These are phyloP conservation scores for Rhea pennata DNA, from an alignment of 2,113 vertebrate species.

Conservation along the genomic window DNA sequence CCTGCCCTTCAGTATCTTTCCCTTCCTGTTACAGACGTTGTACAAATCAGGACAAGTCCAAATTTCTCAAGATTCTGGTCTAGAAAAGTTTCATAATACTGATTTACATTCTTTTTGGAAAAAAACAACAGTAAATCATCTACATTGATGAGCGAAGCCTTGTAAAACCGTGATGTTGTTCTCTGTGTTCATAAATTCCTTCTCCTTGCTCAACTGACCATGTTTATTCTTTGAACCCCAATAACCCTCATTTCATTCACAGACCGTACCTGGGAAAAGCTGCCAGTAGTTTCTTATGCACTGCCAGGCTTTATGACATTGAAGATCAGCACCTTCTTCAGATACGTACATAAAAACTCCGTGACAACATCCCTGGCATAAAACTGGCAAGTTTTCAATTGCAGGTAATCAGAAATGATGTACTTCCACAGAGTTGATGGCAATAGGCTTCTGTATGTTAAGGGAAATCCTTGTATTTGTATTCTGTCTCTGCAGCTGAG, in stretches of 20 bases:
- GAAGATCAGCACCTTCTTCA: background rate
- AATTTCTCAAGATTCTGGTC: background rate
- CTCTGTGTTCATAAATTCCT: background rate
- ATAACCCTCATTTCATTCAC: background rate
- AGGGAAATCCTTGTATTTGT: background rate
- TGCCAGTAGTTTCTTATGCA: background rate
- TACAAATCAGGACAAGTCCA: background rate
- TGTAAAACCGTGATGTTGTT: background rate
- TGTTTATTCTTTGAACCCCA: background rate
- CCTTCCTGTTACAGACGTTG: background rate
- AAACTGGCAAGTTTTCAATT: background rate
- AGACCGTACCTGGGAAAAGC: background rate
- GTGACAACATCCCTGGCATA: background rate
- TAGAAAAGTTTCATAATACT: background rate
- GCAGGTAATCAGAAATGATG: background rate
- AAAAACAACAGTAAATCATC: background rate
- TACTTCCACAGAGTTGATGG: background rate
- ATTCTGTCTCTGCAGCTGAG: background rate
- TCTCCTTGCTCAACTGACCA: background rate
- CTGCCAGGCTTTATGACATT: background rate
- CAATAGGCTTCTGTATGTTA: background rate
- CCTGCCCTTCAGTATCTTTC: background rate
- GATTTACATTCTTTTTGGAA: background rate
- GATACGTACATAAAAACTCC: background rate
- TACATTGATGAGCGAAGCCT: background rate